A percentile compares a stretch with the other conserved stretches of the same genome.
Evolutionary conservation across 1,140 invertebrate genomes (phyloP).

Genomic region (Drosophila orosa): DNA sequence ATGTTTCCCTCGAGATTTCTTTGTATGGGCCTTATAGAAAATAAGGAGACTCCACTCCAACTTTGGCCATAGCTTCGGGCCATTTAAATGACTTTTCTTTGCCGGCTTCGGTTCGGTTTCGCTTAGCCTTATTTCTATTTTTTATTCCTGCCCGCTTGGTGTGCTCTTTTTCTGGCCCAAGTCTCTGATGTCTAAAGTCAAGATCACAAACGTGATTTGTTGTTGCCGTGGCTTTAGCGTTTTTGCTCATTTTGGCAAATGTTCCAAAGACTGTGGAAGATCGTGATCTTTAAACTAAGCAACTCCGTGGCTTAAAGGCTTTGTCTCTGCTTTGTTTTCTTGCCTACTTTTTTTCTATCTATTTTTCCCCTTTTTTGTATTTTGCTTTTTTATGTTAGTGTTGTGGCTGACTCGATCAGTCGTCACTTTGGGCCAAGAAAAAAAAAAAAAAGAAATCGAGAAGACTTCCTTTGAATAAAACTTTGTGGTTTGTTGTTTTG

Average conservation of each 20-base stretch:
- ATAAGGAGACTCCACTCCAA: conserved; percentile 45
- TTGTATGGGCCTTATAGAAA: conserved; percentile 18
- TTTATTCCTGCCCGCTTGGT: conserved; percentile 31
- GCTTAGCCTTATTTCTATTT: conserved; percentile 31
- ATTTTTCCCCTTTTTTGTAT: conserved; percentile 12
- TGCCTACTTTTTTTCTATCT: conserved; percentile 22
- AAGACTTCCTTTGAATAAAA: conserved; percentile 34
- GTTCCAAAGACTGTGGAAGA: conserved; percentile 63
- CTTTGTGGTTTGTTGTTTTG: conserved; percentile 35
- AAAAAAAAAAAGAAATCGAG: not conserved
- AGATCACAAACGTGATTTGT: conserved; percentile 81
- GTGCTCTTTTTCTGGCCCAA: conserved; percentile 40
- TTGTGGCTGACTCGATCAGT: conserved; percentile 73
- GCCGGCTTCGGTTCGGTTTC: conserved; percentile 52
- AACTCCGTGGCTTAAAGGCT: conserved; percentile 40
- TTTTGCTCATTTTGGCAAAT: conserved; percentile 72
- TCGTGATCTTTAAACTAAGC: conserved; percentile 80
- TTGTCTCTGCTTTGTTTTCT: conserved; percentile 46
- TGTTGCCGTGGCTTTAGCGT: conserved; percentile 51
- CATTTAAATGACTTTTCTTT: conserved; percentile 76
- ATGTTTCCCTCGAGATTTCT: conserved; percentile 43
- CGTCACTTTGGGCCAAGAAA: conserved; percentile 56
- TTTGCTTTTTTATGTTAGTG: conserved; percentile 1
- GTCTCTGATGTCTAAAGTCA: conserved; percentile 70
- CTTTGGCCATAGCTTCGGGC: conserved; percentile 44